phyloP scores from a whole-genome alignment of 2,888 invertebrate genomes.

The Polia nebulosa region DNA sequence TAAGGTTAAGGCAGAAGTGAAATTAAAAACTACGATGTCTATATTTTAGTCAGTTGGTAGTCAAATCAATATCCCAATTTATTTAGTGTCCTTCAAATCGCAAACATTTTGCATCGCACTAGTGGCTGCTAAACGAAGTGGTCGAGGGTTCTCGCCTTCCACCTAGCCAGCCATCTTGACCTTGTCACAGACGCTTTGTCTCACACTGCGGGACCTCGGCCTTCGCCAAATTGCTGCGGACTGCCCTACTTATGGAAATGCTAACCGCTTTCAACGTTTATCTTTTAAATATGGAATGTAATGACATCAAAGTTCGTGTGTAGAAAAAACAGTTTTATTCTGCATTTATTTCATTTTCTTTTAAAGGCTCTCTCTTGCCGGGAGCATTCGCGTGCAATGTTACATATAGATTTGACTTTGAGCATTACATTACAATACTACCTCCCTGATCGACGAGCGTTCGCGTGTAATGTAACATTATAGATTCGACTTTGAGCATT shows the following conservation, averaged over 20 bases:
- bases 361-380: too few relatives aligned
- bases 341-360: too few relatives aligned
- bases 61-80: not conserved
- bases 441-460: too few relatives aligned
- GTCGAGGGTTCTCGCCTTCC: slow-evolving; percentile 48
- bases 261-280: slow-evolving; percentile 19
- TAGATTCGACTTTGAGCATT: too few relatives aligned
- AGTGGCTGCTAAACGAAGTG: slow-evolving; percentile 48
- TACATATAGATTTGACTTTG: too few relatives aligned
- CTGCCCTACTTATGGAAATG: slow-evolving; percentile 51
- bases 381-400: too few relatives aligned
- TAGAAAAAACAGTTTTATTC: too few relatives aligned
- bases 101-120: slow-evolving; percentile 22
- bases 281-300: slow-evolving; percentile 8
- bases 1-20: too few relatives aligned
- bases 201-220: slow-evolving; percentile 43
- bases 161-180: slow-evolving; percentile 56
- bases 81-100: slow-evolving; percentile 20
- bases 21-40: too few relatives aligned
- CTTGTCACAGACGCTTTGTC: slow-evolving; percentile 62
- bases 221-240: slow-evolving; percentile 55
- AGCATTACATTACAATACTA: too few relatives aligned
- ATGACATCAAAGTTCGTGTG: not conserved
- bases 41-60: too few relatives aligned
- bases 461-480: too few relatives aligned